Base-by-base conservation (phyloP, 2,888 invertebrate species). In the Cyrtodaria siliqua region DNA sequence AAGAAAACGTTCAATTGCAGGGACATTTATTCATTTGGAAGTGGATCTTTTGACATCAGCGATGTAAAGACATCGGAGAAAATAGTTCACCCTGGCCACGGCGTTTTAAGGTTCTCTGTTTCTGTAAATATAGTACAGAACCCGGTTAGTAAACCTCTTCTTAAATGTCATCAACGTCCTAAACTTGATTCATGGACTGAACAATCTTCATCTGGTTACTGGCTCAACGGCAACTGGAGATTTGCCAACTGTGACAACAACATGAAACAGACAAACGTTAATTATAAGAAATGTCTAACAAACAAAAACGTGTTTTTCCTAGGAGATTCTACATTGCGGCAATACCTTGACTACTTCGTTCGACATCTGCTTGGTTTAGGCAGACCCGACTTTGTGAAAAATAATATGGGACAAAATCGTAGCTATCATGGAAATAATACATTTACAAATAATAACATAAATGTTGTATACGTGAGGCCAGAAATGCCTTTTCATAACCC, bases 401-500 rank as follows among this genome's bases (percentile, higher is more conserved):
- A n/a, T n/a, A n/a, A n/a, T n/a, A n/a, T n/a, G n/a, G n/a, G n/a
- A n/a, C n/a, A n/a, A n/a, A n/a, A 53, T 56, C 40, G 8, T n/a
- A n/a, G n/a, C n/a, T n/a, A n/a, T n/a, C n/a, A n/a, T n/a, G 70
- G 47, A 20, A 18, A 3, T 79, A 70, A 59, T 70, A 79, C 33
- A n/a, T 79, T 33, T 59, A 47, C 23, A 23, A 33, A 44, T 2
- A 47, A 44, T 26, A 56, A 66, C 40, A 74, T 79, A 1, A 57
- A 57, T 38, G 23, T 71, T 6, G 56, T 18, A 16, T 79, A 63
- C 29, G 23, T 50, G 9, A 75, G 75, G 42, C 79, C 74, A 24
- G 79, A 67, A 53, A 62, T 79, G 63, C 79, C 79, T 20, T 75
- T 68, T 26, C 68, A 79, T 47, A 71, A 75, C 53, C 49, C 40